Evolutionary conservation across 2,888 invertebrate species (phyloP).

Genomic region (Lymantria dispar): DNA sequence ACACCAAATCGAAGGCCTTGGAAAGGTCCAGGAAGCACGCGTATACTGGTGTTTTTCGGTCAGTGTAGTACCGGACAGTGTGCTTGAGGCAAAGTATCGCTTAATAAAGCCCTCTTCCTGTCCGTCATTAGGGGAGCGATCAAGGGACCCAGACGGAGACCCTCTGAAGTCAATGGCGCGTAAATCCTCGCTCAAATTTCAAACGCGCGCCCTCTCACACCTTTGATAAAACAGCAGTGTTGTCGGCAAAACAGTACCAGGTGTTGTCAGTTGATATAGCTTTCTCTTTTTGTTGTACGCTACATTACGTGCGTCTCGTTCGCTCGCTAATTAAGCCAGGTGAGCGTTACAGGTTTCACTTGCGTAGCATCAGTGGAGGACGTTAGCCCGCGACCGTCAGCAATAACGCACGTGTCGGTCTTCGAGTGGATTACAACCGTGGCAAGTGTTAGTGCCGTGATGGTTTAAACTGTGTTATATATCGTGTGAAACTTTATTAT

Average conservation of each 20-base stretch:
- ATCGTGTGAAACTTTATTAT: slow-evolving; percentile 40
- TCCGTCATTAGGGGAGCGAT: slow-evolving; percentile 34
- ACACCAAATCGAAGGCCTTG: too few species aligned
- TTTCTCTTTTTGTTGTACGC: slow-evolving; percentile 61
- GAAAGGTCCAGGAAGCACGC: too few species aligned
- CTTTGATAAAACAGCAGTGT: slow-evolving; percentile 42
- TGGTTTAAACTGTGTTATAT: slow-evolving; percentile 66
- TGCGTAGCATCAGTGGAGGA: slow-evolving; percentile 37
- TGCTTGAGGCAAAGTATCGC: too few species aligned
- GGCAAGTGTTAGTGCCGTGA: slow-evolving; percentile 64
- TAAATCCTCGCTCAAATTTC: slow-evolving; percentile 67
- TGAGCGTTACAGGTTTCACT: slow-evolving; percentile 49
- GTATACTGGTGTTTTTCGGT: too few species aligned
- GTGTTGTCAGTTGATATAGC: slow-evolving; percentile 54
- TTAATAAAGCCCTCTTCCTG: slow-evolving; percentile 53
- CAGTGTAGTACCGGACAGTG: too few species aligned
- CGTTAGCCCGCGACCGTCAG: slow-evolving; percentile 70
- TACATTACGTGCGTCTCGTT: slow-evolving; percentile 52
- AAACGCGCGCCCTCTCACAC: slow-evolving; percentile 43
- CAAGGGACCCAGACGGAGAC: slow-evolving; percentile 32
- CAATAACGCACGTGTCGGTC: slow-evolving; percentile 50
- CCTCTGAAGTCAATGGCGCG: slow-evolving; percentile 59
- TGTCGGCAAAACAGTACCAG: slow-evolving; percentile 60
- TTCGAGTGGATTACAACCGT: slow-evolving; percentile 41
- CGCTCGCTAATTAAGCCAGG: slow-evolving; percentile 60